Evolutionary conservation across 1,140 invertebrate genomes (phyloP), one percentile per base, ranked within the genome.

Genomic region (Lucilia cuprina): DNA sequence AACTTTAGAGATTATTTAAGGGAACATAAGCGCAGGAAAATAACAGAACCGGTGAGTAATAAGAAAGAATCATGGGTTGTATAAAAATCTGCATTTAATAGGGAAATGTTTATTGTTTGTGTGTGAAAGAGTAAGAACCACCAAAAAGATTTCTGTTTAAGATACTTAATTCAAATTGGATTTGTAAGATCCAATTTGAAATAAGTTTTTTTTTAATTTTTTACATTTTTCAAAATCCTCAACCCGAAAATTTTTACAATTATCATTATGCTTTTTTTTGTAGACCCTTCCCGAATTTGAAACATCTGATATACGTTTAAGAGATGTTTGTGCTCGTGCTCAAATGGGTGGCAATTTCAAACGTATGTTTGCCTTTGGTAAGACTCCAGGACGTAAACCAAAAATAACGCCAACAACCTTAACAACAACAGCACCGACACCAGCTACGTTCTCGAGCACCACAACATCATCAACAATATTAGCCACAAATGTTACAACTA

Each of bases 1-100:
- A 92, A 93, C 41, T 96, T 96, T 86, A 92, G 92, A 83, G 91
- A 93, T 65, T 93, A 96, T 92, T 87, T 97, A 34, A 90, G 92
- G 4, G 92, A 93, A 49, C 95, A 96, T 87, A 94, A 94, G 85
- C 93, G 93, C 84, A 90, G 93, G 86, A 93, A 94, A 92, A 86
- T 93, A 13, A 92, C 93, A 55, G 91, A 91, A 83, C 93, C 94
- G 88, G 93, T 94, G 89, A 87, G 91, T 83, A 85, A 30, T 41
- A 41, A 30, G 1, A 30, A 30, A 30, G 1, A 30, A 30, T 30
- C 3, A 30, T 30, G 25, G 25, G 25, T 30, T 30, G 1, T 30
- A 30, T 30, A 30, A 1, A 3, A 30, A 30, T 30, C 25, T 30
- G 25, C 25, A 30, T 30, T 30, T 30, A 30, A 30, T 30, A 2